Evolutionary conservation across 1,140 invertebrate species (phyloP).

Genomic region (Trichoplusia ni): DNA sequence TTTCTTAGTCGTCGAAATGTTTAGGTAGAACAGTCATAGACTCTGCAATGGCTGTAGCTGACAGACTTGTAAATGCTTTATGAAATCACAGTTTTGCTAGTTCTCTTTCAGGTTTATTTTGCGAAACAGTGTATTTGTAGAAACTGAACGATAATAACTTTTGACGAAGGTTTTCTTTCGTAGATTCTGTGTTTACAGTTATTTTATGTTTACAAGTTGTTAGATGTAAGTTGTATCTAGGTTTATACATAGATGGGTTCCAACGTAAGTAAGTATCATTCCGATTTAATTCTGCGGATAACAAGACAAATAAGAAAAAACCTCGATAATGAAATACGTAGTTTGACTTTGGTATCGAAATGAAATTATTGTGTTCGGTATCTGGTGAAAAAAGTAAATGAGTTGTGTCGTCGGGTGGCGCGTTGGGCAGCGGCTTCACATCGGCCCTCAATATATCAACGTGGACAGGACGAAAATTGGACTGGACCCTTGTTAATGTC

Average conservation of each 20-base stretch:
- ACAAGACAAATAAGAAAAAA: neutral
- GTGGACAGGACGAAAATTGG: slow-evolving; percentile 79
- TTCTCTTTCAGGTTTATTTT: too few species aligned
- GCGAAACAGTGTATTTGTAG: too few species aligned
- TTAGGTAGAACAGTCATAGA: too few species aligned
- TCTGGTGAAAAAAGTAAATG: slow-evolving; percentile 67
- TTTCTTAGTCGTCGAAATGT: neutral
- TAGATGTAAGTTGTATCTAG: too few species aligned
- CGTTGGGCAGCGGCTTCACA: slow-evolving; percentile 44
- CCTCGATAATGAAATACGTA: neutral
- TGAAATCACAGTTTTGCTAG: too few species aligned
- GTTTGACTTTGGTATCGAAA: slow-evolving; percentile 21
- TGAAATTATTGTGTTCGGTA: slow-evolving; percentile 41
- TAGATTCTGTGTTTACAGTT: too few species aligned
- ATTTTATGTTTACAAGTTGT: too few species aligned
- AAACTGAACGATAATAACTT: too few species aligned
- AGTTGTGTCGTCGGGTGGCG: slow-evolving; percentile 61
- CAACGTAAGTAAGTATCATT: too few species aligned
- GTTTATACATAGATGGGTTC: too few species aligned
- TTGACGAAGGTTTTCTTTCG: too few species aligned
- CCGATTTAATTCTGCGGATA: neutral
- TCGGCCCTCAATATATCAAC: slow-evolving; percentile 77
- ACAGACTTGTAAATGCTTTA: too few species aligned
- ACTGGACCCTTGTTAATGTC: slow-evolving; percentile 80
- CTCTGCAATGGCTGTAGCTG: neutral